Conservation (phyloP, 2,797 vertebrate species). For the Erpetoichthys calabaricus region DNA sequence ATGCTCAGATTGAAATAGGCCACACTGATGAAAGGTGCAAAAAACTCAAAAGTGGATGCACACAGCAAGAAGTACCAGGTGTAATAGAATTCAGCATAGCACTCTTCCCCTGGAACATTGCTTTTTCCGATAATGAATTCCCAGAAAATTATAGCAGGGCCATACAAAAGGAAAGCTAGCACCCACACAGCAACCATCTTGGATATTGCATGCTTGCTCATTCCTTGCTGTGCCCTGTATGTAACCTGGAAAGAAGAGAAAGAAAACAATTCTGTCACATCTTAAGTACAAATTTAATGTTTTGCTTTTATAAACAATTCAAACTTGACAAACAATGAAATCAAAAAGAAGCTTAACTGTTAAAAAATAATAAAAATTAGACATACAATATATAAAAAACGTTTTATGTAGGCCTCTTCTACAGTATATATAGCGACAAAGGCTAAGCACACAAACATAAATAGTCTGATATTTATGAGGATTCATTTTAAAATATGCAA, state of each 20-base stretch:
- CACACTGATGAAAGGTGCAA: constrained; percentile 62
- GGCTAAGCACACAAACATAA: too few relatives aligned
- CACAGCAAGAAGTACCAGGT: constrained; percentile 55
- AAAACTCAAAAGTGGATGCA: constrained; percentile 69
- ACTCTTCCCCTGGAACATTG: constrained; percentile 37
- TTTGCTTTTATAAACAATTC: too few relatives aligned
- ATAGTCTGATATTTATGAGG: too few relatives aligned
- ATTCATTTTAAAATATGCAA: too few relatives aligned
- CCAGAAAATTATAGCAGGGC: constrained; percentile 65
- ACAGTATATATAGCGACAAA: too few relatives aligned
- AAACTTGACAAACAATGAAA: too few relatives aligned
- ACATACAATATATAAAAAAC: too few relatives aligned
- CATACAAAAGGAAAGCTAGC: constrained; percentile 66
- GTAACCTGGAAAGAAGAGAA: constrained; percentile 47
- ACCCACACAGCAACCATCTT: constrained; percentile 70
- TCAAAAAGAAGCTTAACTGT: too few relatives aligned
- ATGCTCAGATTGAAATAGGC: constrained; percentile 74
- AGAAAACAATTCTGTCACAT: constrained; percentile 9
- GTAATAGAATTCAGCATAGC: constrained; percentile 50
- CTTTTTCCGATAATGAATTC: constrained; percentile 38
- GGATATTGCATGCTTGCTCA: constrained; percentile 39
- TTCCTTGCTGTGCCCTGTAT: constrained; percentile 57
- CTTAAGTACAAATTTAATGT: too few relatives aligned
- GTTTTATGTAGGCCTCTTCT: too few relatives aligned
- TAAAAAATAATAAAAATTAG: too few relatives aligned